Evolutionary conservation across 2,797 vertebrate species (phyloP), one percentile per base, ranked within the genome.

Genomic region (Rhynchotus rufescens): DNA sequence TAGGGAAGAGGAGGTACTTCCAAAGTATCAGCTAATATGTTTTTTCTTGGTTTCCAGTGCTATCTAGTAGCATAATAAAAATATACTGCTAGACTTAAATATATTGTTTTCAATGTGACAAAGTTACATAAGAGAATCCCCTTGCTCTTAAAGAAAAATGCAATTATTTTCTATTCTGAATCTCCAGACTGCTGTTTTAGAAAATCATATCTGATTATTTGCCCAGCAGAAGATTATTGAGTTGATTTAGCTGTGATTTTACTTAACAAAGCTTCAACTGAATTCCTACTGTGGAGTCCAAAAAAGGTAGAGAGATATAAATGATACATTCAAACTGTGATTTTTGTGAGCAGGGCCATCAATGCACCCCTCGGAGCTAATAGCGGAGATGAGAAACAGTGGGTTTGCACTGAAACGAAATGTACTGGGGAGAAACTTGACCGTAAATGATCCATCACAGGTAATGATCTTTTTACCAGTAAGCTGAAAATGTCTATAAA

Each of bases 321-420:
- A 98, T 99, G 98, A 98, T 98, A 98, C 98, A 98, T 98, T 99
- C 98, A 99, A 97, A 98, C 98, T 98, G 98, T 98, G 98, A 98
- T 99, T 99, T 99, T 98, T 98, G 98, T 98, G 98, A 99, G 98
- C 99, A 99, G 99, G 99, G 98, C 99, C 99, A 98, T 99, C 99
- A 95, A 99, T 99, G 99, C 99, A 99, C 99, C 99, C 99, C 98
- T 99, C 99, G 61, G 99, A 99, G 99, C 99, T 99, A 99, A 99
- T 99, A 99, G 99, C 98, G 94, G 99, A 99, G 99, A 99, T 99
- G 99, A 98, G 99, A 98, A 99, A 99, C 99, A 99, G 99, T 98
- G 99, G 99, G 97, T 99, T 99, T 98, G 99, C 99, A 97, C 98
- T 99, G 98, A 99, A 99, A 98, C 99, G 99, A 98, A 99, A 99